Evolutionary conservation across 2,113 vertebrate genomes (phyloP), one percentile per base, ranked within the genome.

Genomic region (Antennarius striatus): DNA sequence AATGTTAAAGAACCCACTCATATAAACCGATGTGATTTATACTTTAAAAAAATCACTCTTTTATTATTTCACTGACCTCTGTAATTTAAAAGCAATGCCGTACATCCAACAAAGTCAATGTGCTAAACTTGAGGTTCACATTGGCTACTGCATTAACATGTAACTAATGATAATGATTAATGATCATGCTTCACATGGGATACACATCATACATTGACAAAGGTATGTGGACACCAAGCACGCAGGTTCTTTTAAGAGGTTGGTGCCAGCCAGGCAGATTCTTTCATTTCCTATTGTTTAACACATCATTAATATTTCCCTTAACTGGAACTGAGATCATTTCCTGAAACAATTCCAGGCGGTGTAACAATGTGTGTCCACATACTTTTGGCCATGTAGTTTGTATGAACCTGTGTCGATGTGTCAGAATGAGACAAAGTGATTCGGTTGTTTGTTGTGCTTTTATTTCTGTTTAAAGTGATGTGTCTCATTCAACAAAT

Each of bases 101-200:
- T 49, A 47, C 29, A 3, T 47, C 6, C 6, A 30, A 64, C 10
- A 10, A 13, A 63, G 46, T 17, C 65, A 80, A 4, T 73, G 62
- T 65, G 51, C 3, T 9, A n/a, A n/a, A 70, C 57, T 9, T 46
- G 22, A 68, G 17, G 30, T 71, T 80, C 60, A 73, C 65, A 71
- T 64, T 75, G 76, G 28, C 12, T 40, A 40, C 10, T 51, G 5
- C 51, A 75, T 73, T 82, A 78, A 81, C 59, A 22, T 15, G 29
- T 5, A n/a, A 36, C 22, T 22, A 22, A 22, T 2, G 22, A 22
- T 22, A 9, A 15, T 50, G 36, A 22, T 42, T 43, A 12, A 15
- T 56, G 6, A 52, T 47, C 10, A 13, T 28, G 3, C 22, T 58
- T 29, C 10, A 54, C 6, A 36, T 39, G 14, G 56, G 2, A 36